These are phyloP conservation scores for Carcinoscorpius rotundicauda DNA, from an alignment of 1,140 invertebrate species.

Conservation along the genomic window DNA sequence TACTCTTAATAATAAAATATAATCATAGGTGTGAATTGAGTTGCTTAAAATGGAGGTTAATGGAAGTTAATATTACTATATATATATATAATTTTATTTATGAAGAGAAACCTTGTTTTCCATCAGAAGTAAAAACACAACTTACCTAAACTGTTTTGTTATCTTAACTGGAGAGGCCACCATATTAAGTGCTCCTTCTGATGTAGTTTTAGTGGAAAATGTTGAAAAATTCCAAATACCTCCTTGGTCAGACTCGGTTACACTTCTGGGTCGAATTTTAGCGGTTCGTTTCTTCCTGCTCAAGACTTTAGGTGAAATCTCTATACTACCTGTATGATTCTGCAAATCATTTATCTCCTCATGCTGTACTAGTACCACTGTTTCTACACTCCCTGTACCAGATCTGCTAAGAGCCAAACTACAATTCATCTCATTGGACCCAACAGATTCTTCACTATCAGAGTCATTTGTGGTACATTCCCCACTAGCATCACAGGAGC, in stretches of 20 bases:
- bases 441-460: slow-evolving; percentile 44
- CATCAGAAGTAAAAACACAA: too few species aligned
- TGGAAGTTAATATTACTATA: too few species aligned
- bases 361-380: slow-evolving; percentile 9
- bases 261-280: slow-evolving; percentile 59
- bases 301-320: slow-evolving; percentile 25
- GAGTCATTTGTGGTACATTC: slow-evolving; percentile 59
- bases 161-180: too few species aligned
- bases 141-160: too few species aligned
- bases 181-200: slow-evolving; percentile 66
- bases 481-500: slow-evolving; percentile 68
- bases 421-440: background rate
- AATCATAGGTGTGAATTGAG: too few species aligned
- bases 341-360: too few species aligned
- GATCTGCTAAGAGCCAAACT: slow-evolving; percentile 1
- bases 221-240: slow-evolving; percentile 36
- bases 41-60: too few species aligned
- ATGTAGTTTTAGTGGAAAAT: slow-evolving; percentile 55
- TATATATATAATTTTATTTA: too few species aligned
- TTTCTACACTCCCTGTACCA: slow-evolving; percentile 40
- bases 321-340: too few species aligned
- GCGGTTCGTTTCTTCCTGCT: slow-evolving; percentile 30
- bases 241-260: slow-evolving; percentile 58
- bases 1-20: too few species aligned
- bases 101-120: too few species aligned